Evolutionary conservation across 2,888 invertebrate species (phyloP).

Genomic region (Tridacna gigas): DNA sequence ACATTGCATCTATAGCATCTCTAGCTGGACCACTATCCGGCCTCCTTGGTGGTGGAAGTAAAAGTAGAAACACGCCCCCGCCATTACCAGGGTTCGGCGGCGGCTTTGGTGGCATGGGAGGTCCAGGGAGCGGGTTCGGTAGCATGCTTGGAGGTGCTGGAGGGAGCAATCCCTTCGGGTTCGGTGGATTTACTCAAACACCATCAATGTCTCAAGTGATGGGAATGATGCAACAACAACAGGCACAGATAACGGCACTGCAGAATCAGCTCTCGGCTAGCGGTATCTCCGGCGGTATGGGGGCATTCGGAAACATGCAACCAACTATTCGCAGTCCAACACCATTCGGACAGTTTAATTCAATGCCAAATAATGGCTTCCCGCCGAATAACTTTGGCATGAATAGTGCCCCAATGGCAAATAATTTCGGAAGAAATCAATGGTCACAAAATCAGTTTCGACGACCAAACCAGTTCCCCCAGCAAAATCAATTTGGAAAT

Average conservation of each 20-base stretch:
- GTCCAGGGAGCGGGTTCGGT: slow-evolving; percentile 6
- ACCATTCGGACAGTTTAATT: slow-evolving; percentile 18
- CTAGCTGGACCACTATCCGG: slow-evolving; percentile 12
- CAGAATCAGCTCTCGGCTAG: slow-evolving; percentile 35
- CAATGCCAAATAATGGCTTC: not conserved
- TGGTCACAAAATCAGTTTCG: slow-evolving; percentile 16
- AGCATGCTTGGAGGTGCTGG: slow-evolving; percentile 9
- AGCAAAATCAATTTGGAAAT: slow-evolving; percentile 23
- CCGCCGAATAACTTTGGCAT: slow-evolving; percentile 13
- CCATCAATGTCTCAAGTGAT: slow-evolving; percentile 9
- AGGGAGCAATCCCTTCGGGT: not conserved
- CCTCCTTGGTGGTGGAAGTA: slow-evolving; percentile 16
- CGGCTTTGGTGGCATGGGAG: not conserved
- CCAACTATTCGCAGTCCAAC: not conserved
- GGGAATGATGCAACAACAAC: slow-evolving; percentile 47
- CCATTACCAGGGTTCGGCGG: slow-evolving; percentile 17
- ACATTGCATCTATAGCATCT: not conserved
- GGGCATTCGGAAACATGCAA: slow-evolving; percentile 44
- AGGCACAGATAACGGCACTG: slow-evolving; percentile 48
- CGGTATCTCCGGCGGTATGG: slow-evolving; percentile 35
- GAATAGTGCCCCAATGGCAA: slow-evolving; percentile 2
- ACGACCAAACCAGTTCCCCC: slow-evolving; percentile 16
- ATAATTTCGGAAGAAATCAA: slow-evolving; percentile 21
- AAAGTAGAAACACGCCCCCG: not conserved
- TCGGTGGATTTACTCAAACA: slow-evolving; percentile 10